Percentiles rank a stretch among this genome's conserved stretches.
Conservation (phyloP, 2,888 invertebrate species). For the Galeruca laticollis region DNA sequence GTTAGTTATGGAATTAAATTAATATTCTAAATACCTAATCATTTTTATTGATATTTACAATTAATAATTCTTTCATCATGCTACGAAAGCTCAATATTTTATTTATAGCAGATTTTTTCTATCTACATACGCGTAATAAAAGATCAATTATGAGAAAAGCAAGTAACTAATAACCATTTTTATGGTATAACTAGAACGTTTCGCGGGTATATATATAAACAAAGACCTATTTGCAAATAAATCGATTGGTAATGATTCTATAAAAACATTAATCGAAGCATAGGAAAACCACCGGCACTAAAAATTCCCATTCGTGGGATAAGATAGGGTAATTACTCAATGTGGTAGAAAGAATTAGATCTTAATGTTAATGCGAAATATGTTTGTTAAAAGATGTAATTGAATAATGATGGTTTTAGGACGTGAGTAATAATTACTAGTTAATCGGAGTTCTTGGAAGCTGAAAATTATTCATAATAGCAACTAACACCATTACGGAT, state of each 20-base stretch:
- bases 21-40: too few species aligned
- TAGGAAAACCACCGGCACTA: slow-evolving; percentile 37
- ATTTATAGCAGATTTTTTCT: slow-evolving; percentile 35
- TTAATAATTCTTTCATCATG: too few species aligned
- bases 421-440: slow-evolving; percentile 54
- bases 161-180: slow-evolving; percentile 38
- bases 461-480: slow-evolving; percentile 53
- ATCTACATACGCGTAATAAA: slow-evolving; percentile 38
- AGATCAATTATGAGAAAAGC: slow-evolving; percentile 29
- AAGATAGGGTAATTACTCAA: slow-evolving; percentile 29
- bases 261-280: slow-evolving; percentile 26
- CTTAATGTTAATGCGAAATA: slow-evolving; percentile 3
- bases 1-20: too few species aligned
- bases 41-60: too few species aligned
- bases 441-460: slow-evolving; percentile 54
- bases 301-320: slow-evolving; percentile 42
- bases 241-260: slow-evolving; percentile 40
- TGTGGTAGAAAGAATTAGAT: slow-evolving; percentile 21
- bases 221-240: slow-evolving; percentile 30
- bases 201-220: slow-evolving; percentile 27
- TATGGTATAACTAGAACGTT: slow-evolving; percentile 32
- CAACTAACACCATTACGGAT: slow-evolving; percentile 40
- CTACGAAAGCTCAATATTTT: slow-evolving; percentile 6
- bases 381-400: slow-evolving; percentile 47
- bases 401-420: slow-evolving; percentile 53